These are phyloP conservation scores for Adoxophyes honmai DNA, from an alignment of 1,140 invertebrate species.

Conservation along the genomic window DNA sequence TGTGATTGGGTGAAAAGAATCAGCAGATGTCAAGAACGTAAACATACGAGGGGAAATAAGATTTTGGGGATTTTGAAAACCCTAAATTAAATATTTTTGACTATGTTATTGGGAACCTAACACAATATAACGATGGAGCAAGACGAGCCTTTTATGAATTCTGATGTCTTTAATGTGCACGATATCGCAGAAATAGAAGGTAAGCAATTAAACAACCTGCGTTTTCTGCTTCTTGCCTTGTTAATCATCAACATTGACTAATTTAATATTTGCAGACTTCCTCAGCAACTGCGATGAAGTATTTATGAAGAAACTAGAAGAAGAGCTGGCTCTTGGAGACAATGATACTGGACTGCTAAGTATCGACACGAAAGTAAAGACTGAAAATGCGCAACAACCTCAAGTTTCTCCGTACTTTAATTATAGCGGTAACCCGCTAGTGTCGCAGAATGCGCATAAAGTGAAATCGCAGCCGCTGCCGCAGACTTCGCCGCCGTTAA, in stretches of 20 bases:
- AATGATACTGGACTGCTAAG: constrained; percentile 44
- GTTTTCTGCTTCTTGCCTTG: neutral
- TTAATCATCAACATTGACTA: constrained; percentile 3
- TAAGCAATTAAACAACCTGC: constrained; percentile 21
- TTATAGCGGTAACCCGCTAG: constrained; percentile 53
- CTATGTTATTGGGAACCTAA: neutral
- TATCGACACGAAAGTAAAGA: constrained; percentile 46
- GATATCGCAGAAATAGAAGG: constrained; percentile 70
- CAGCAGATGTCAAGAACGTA: constrained; percentile 61
- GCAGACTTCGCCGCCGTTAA: constrained; percentile 33
- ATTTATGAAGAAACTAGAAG: constrained; percentile 68
- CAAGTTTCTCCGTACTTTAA: constrained; percentile 48
- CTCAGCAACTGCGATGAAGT: constrained; percentile 64
- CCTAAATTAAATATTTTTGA: constrained; percentile 20
- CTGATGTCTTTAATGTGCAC: constrained; percentile 58
- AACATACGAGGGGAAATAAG: constrained; percentile 39
- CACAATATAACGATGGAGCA: constrained; percentile 42
- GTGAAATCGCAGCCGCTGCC: constrained; percentile 25
- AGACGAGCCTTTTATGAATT: constrained; percentile 57
- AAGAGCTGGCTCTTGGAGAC: constrained; percentile 53
- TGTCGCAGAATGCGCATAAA: constrained; percentile 55
- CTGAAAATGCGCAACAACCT: constrained; percentile 35
- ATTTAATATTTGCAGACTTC: constrained; percentile 53
- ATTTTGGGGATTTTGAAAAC: constrained; percentile 15
- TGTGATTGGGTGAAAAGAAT: constrained; percentile 50